Evolutionary conservation across 2,797 vertebrate genomes (phyloP).

Genomic region (Ctenopoma multispine): DNA sequence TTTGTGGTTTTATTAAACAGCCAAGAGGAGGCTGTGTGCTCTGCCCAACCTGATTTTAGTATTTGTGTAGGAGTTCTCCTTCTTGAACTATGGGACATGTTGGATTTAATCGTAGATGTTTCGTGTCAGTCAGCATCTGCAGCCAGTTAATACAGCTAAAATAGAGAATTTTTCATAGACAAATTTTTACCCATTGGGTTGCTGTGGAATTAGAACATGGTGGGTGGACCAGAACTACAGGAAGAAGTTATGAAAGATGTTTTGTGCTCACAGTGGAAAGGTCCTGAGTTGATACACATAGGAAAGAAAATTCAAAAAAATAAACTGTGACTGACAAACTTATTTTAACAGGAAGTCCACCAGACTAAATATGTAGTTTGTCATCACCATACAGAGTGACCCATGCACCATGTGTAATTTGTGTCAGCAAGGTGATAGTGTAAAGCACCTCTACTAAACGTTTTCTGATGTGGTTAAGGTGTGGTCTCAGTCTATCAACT

Average conservation of each 20-base stretch:
- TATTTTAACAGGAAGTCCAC: background rate
- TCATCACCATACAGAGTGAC: background rate
- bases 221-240: conserved; percentile 10
- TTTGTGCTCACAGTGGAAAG: background rate
- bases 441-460: no score
- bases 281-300: background rate
- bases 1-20: background rate
- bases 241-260: background rate
- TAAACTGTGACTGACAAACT: background rate
- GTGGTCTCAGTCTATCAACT: no score
- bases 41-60: conserved; percentile 28
- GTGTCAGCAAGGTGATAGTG: no score
- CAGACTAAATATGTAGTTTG: background rate
- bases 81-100: conserved; percentile 15
- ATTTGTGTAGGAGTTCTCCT: conserved; percentile 41
- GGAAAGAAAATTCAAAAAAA: background rate
- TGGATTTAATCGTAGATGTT: conserved; percentile 2
- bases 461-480: no score
- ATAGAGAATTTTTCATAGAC: background rate
- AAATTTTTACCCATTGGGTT: conserved; percentile 2
- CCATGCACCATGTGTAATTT: background rate
- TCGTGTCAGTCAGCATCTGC: conserved; percentile 45
- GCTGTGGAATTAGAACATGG: conserved; percentile 27
- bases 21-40: background rate
- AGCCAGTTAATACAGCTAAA: conserved; percentile 33